Evolutionary conservation across 2,888 invertebrate genomes (phyloP), one percentile per base, ranked within the genome.

Genomic region (Drosophila melanocephala): DNA sequence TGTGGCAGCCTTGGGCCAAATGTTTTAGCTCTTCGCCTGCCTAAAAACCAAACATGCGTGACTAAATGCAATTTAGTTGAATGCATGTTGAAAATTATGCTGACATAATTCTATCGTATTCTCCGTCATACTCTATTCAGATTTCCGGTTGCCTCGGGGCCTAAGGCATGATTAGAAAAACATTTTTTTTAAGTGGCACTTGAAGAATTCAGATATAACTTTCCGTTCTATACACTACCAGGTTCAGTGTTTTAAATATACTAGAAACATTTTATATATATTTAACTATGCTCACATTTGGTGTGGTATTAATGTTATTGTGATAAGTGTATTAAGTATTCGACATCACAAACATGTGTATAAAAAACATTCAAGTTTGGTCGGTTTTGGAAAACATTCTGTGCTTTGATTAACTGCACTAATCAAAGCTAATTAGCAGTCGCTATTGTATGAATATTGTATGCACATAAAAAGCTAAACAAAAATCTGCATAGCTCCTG

Each of bases 361-460:
- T 66, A 22, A 9, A 42, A 42, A 57, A 35, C 14, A 69, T 12
- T 30, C 1, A 37, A 69, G 14, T 42, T 64, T n/a, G 32, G 5
- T 50, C 4, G 22, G 19, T 47, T 67, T 56, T 53, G 47, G 22
- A 42, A 50, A 50, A 50, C 42, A 61, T 60, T 66, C 35, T 66
- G 44, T 12, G 32, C 62, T 56, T 51, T 62, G 42, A 53, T 77
- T 76, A 58, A 60, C 51, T 83, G 72, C 73, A 55, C 72, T 81
- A 86, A 90, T 90, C 86, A 90, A 75, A 81, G 69, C 55, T 79
- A 88, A 90, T 86, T 85, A 81, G 62, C 79, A 72, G 63, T 61
- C 73, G 57, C 51, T 79, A 77, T 81, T 71, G 42, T 63, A 42
- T 37, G 51, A 44, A 55, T 79, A 74, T 66, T 70, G 64, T 67